phyloP scores from a whole-genome alignment of 2,113 vertebrate genomes.

The Crotalus viridis region DNA sequence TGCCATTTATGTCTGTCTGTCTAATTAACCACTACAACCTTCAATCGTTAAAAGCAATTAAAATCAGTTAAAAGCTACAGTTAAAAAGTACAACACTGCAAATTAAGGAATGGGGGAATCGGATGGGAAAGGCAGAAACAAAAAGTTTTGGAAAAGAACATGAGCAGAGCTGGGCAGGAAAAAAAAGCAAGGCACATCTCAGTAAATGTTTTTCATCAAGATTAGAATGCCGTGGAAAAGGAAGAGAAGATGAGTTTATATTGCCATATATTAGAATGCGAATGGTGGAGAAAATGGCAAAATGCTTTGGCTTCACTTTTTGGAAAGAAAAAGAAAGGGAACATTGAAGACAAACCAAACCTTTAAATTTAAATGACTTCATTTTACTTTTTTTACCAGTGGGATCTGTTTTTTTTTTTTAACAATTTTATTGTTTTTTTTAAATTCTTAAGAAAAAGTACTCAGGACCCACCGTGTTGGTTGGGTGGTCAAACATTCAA shows the following conservation, averaged over 20 bases:
- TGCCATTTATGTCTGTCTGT: slow-evolving; percentile 29
- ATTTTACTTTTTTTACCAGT: slow-evolving; percentile 38
- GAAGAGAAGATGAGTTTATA: not conserved
- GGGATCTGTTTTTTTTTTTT: slow-evolving; percentile 12
- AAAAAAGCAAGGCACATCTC: slow-evolving; percentile 27
- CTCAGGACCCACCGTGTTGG: too few relatives aligned
- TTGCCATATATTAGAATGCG: not conserved
- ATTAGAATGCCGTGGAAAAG: not conserved
- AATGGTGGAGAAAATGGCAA: slow-evolving; percentile 26
- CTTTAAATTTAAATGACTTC: slow-evolving; percentile 47
- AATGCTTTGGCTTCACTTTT: slow-evolving; percentile 9
- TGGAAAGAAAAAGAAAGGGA: slow-evolving; percentile 29
- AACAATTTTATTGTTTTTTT: too few relatives aligned
- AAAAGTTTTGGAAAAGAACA: not conserved
- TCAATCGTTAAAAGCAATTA: not conserved
- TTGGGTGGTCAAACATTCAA: too few relatives aligned
- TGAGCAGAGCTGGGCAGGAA: not conserved
- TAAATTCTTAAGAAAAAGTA: too few relatives aligned
- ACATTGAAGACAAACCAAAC: slow-evolving; percentile 50
- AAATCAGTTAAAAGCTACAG: not conserved
- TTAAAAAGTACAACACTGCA: slow-evolving; percentile 12
- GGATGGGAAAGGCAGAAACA: slow-evolving; percentile 4
- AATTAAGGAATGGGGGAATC: slow-evolving; percentile 34
- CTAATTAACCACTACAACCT: not conserved
- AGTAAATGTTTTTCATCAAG: not conserved